A percentile compares a stretch with the other conserved stretches of the same genome.
phyloP scores from a whole-genome alignment of 1,140 invertebrate genomes.

The Ooceraea biroi region DNA sequence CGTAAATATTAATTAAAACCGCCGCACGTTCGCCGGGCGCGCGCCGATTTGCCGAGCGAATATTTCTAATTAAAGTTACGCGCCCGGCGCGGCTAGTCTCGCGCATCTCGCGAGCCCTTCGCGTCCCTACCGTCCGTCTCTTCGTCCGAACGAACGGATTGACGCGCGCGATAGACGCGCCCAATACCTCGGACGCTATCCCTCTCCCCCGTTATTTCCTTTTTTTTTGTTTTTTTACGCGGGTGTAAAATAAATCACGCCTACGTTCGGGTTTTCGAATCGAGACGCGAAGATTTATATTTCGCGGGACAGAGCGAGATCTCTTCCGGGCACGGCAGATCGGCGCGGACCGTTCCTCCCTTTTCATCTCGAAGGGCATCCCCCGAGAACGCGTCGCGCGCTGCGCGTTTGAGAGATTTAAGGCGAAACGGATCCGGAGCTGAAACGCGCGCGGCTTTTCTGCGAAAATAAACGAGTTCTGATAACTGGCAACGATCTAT shows the following conservation, averaged over 20 bases:
- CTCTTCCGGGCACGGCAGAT: neutral
- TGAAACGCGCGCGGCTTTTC: slow-evolving; percentile 34
- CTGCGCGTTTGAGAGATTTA: slow-evolving; percentile 16
- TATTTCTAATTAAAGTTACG: slow-evolving; percentile 52
- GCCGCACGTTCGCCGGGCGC: slow-evolving; percentile 28
- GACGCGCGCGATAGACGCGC: slow-evolving; percentile 10
- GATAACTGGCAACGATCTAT: neutral
- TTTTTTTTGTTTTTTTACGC: neutral
- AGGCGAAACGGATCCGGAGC: neutral
- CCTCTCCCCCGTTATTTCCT: neutral
- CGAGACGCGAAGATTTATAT: slow-evolving; percentile 30
- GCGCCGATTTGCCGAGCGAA: slow-evolving; percentile 49
- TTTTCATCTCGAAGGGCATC: neutral
- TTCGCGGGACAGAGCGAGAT: slow-evolving; percentile 8
- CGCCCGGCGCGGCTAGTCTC: neutral
- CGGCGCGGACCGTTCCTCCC: neutral
- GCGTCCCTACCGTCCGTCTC: too few relatives aligned
- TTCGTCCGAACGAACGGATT: slow-evolving; percentile 17
- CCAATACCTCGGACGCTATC: slow-evolving; percentile 20
- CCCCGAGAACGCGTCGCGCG: slow-evolving; percentile 8
- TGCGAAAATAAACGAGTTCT: slow-evolving; percentile 11
- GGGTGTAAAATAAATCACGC: slow-evolving; percentile 30
- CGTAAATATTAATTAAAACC: slow-evolving; percentile 64
- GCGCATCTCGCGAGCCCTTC: slow-evolving; percentile 8
- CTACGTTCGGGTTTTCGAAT: slow-evolving; percentile 7